A percentile compares a stretch with the other conserved stretches of the same genome.
phyloP scores from a whole-genome alignment of 1,140 invertebrate genomes.

The Lasaia peninsularis region DNA sequence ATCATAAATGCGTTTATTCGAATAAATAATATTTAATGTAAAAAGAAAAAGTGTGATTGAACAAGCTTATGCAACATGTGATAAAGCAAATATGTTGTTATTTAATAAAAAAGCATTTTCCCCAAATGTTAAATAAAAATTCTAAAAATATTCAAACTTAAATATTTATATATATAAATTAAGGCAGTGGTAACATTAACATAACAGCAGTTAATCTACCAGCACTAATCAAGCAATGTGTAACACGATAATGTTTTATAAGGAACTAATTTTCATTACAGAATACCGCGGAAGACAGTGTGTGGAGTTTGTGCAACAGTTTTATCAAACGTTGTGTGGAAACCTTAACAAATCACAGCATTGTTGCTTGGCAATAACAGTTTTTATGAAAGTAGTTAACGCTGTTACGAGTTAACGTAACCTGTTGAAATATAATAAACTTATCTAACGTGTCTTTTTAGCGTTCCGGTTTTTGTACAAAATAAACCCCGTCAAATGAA shows the following conservation, averaged over 20 bases:
- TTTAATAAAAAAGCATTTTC: too few relatives aligned
- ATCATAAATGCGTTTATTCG: too few relatives aligned
- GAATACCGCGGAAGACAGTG: constrained; percentile 9
- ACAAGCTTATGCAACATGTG: too few relatives aligned
- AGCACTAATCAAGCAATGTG: constrained; percentile 10
- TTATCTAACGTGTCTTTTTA: not conserved
- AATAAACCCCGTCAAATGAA: too few relatives aligned
- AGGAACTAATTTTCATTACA: constrained; percentile 16
- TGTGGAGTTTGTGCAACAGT: constrained; percentile 4
- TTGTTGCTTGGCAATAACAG: constrained; percentile 1
- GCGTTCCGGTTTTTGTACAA: too few relatives aligned
- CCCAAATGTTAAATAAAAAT: too few relatives aligned
- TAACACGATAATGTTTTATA: constrained; percentile 12
- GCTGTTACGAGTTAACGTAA: not conserved
- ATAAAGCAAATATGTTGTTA: too few relatives aligned
- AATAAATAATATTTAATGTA: too few relatives aligned
- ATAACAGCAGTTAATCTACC: constrained; percentile 11
- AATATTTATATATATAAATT: too few relatives aligned
- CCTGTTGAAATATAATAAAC: not conserved
- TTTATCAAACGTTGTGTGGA: constrained; percentile 8
- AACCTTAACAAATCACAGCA: constrained; percentile 9
- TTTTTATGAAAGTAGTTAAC: constrained; percentile 8
- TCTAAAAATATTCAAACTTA: too few relatives aligned
- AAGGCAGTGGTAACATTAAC: constrained; percentile 3
- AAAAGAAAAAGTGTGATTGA: too few relatives aligned